These are phyloP conservation scores for Sepioteuthis lessoniana DNA, from an alignment of 2,888 invertebrate species.

Conservation along the genomic window DNA sequence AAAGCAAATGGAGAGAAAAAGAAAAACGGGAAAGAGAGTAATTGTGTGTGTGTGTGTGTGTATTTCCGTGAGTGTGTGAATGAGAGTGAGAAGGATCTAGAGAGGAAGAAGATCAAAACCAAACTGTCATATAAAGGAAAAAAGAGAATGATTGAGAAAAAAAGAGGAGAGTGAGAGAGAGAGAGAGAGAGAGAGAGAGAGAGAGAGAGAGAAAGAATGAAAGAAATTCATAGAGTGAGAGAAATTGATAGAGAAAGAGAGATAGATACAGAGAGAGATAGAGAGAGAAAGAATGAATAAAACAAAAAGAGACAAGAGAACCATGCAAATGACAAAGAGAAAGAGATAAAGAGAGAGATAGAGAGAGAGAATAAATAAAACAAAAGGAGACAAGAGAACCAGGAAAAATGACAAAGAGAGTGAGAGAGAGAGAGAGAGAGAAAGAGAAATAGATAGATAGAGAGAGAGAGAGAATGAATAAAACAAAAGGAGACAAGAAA, in stretches of 20 bases:
- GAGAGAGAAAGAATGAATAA: background rate
- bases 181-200: background rate
- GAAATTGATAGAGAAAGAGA: too few relatives aligned
- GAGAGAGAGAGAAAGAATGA: background rate
- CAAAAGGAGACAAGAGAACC: too few relatives aligned
- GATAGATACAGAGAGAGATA: too few relatives aligned
- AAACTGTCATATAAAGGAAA: too few relatives aligned
- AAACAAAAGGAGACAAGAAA: background rate
- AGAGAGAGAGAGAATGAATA: too few relatives aligned
- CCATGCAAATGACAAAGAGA: background rate
- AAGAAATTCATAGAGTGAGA: too few relatives aligned
- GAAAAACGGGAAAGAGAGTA: too few relatives aligned
- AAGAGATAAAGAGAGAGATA: background rate
- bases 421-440: background rate
- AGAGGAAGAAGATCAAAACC: background rate
- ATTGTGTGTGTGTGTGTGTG: too few relatives aligned
- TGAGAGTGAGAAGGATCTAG: background rate
- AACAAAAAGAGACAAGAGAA: background rate
- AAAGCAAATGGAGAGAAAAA: too few relatives aligned
- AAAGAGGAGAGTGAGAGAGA: background rate
- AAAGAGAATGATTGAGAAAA: fast-evolving
- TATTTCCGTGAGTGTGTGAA: background rate
- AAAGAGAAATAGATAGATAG: too few relatives aligned
- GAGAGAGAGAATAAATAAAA: background rate
- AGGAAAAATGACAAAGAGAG: too few relatives aligned